Conservation (phyloP, 2,888 invertebrate genomes). For the Euproctis similis region DNA sequence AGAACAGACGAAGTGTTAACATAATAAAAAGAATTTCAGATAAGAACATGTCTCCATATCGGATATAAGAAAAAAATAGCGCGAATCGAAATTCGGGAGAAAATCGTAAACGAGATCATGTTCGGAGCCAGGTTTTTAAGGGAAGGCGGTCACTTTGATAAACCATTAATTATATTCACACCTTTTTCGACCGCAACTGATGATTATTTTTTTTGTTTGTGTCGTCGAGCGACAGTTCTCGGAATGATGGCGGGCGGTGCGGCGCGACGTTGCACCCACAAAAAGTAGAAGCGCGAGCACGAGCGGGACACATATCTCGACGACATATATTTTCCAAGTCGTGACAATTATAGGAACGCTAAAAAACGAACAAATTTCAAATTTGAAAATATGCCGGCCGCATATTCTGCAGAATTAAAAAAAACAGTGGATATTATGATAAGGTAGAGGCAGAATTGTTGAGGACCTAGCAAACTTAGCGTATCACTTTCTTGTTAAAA, state of each 20-base stretch:
- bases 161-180: constrained; percentile 72
- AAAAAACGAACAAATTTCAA: constrained; percentile 8
- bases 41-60: too few species aligned
- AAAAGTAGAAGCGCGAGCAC: constrained; percentile 53
- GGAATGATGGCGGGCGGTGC: constrained; percentile 49
- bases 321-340: constrained; percentile 39
- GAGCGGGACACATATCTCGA: constrained; percentile 43
- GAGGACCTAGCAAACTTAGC: too few species aligned
- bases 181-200: constrained; percentile 48
- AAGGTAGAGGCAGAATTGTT: too few species aligned
- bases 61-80: too few species aligned
- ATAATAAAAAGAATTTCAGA: too few species aligned
- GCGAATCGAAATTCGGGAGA: constrained; percentile 21
- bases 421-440: too few species aligned
- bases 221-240: constrained; percentile 51
- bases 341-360: constrained; percentile 34
- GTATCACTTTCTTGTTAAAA: too few species aligned
- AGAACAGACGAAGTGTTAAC: too few species aligned
- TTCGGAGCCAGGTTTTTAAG: constrained; percentile 36
- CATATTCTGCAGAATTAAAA: too few species aligned
- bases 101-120: constrained; percentile 33
- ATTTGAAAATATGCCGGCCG: too few species aligned
- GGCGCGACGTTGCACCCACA: constrained; percentile 35
- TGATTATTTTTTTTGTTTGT: constrained; percentile 35
- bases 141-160: constrained; percentile 58